phyloP scores from a whole-genome alignment of 2,888 invertebrate genomes.

The Ennomos quercinarius region DNA sequence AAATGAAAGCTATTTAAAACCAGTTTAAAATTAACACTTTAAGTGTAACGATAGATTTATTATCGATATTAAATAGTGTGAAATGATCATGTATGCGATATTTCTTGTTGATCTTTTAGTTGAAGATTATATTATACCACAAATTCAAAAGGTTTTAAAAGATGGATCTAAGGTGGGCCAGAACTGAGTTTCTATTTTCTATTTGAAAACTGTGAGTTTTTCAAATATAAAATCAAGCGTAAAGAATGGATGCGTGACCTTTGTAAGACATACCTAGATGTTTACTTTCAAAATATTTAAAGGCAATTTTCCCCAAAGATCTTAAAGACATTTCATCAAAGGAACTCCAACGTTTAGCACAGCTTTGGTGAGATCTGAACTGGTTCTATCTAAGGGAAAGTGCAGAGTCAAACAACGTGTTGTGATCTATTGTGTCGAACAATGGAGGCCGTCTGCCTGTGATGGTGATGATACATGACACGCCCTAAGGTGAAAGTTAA shows the following conservation, averaged over 20 bases:
- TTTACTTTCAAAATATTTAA: too few relatives aligned
- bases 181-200: too few relatives aligned
- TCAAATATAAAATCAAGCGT: too few relatives aligned
- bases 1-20: constrained; percentile 53
- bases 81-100: constrained; percentile 1
- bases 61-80: constrained; percentile 17
- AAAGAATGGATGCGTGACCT: too few relatives aligned
- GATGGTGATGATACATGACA: constrained; percentile 33
- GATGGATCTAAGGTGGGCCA: too few relatives aligned
- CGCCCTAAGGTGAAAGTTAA: constrained; percentile 56
- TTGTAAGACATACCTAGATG: too few relatives aligned
- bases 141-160: too few relatives aligned
- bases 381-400: constrained; percentile 49
- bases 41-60: constrained; percentile 22
- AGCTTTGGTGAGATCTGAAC: constrained; percentile 1
- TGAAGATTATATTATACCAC: too few relatives aligned
- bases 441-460: constrained; percentile 51
- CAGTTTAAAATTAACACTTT: constrained; percentile 46
- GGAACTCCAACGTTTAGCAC: background rate
- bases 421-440: constrained; percentile 65
- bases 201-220: too few relatives aligned
- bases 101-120: too few relatives aligned
- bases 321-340: background rate
- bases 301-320: too few relatives aligned
- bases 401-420: constrained; percentile 52